Base-by-base conservation (phyloP, 2,113 vertebrate species). In the Heterochromis multidens region DNA sequence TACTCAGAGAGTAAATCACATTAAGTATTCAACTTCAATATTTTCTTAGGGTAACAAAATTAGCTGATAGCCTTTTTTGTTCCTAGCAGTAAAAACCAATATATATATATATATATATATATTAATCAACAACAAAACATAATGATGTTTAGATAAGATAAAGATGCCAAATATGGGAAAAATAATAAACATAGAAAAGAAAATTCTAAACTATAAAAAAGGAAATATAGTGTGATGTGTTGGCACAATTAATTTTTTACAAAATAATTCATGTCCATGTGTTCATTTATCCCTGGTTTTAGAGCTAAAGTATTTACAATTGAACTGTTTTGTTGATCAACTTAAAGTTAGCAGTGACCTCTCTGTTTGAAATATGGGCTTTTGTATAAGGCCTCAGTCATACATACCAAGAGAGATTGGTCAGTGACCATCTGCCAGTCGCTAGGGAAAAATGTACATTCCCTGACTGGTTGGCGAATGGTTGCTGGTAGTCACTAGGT, bases 41-140 rank as follows among this genome's bases (percentile, higher is more conserved):
- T 29, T 72, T 29, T 46, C 5, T 16, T 49, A 19, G 6, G 49
- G 6, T 7, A 52, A 52, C 49, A 52, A 7, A 19, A 52, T 19
- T 52, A 52, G 49, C 17, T 19, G 17, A 19, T 6, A 49, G 16
- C 9, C 37, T 43, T 70, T 70, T 11, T 27, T 29, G 0, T 7
- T 29, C 12, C 14, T 19, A 46, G 37, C 3, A 11, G 8, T 46
- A 70, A 70, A 27, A 11, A n/a, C 11, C 1, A 0, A 11, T 13
- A 0, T 31, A 56, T 54, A n/a, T 17, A 54, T 8, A 33, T 2
- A 52, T 23, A 11, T 1, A 1, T 7, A 1, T 3, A 3, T 23
- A 2, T 65, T n/a, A 65, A 6, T 37, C 33, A 65, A 14, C 62
- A 40, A 14, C 11, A 37, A 63, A 63, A 33, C 21, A n/a, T 35